phyloP scores from a whole-genome alignment of 2,113 vertebrate genomes.

The Scopus umbretta region DNA sequence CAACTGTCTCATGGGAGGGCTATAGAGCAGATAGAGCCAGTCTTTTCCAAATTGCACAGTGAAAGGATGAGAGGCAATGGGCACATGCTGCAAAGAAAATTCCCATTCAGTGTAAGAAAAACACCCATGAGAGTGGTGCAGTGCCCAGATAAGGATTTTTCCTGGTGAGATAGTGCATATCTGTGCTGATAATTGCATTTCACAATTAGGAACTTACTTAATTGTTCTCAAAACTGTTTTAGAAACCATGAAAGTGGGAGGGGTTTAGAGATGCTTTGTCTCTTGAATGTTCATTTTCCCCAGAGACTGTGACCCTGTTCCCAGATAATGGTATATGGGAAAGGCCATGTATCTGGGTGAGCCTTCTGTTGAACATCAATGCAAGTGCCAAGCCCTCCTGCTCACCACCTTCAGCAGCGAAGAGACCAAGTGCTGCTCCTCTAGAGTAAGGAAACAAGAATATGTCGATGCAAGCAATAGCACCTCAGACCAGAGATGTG shows the following conservation, averaged over 20 bases:
- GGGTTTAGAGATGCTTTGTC: not conserved
- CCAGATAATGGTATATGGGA: fast-evolving
- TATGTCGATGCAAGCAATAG: fast-evolving
- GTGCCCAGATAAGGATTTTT: not conserved
- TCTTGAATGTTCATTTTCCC: not conserved
- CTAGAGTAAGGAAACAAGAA: not conserved
- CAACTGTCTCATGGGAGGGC: not conserved
- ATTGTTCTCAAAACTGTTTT: not conserved
- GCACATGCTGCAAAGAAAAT: not conserved
- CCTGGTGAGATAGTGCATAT: not conserved
- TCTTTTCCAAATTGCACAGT: not conserved
- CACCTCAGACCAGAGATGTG: not conserved
- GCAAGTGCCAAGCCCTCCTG: not conserved
- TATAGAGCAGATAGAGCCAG: not conserved
- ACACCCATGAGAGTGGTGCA: not conserved
- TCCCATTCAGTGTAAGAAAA: not conserved
- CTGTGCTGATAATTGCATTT: not conserved
- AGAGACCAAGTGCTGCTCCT: not conserved
- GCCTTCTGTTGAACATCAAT: not conserved
- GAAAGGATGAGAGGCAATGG: not conserved
- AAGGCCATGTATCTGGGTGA: not conserved
- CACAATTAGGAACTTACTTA: not conserved
- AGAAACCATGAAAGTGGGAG: not conserved
- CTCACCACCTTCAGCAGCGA: no score
- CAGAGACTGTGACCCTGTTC: not conserved